phyloP scores from a whole-genome alignment of 2,888 invertebrate species.

The Thyatira batis region DNA sequence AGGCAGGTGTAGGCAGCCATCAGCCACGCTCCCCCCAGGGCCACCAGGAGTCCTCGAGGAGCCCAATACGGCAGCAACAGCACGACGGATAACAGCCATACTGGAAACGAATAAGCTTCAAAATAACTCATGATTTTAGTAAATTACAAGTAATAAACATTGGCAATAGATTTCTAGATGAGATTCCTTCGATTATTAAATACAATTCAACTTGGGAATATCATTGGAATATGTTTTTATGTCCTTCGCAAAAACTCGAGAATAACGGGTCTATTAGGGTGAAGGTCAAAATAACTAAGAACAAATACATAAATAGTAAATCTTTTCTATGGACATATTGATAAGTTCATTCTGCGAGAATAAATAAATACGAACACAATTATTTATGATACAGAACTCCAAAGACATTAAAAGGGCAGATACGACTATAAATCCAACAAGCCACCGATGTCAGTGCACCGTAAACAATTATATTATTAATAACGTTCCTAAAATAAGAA shows the following conservation, averaged over 20 bases:
- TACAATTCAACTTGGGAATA: too few relatives aligned
- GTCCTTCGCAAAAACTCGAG: too few relatives aligned
- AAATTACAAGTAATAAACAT: too few relatives aligned
- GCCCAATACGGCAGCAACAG: slow-evolving; percentile 85
- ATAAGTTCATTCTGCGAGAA: too few relatives aligned
- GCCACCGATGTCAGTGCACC: slow-evolving; percentile 22
- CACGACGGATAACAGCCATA: slow-evolving; percentile 86
- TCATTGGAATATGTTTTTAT: too few relatives aligned
- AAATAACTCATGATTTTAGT: too few relatives aligned
- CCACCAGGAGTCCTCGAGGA: slow-evolving; percentile 83
- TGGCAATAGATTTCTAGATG: too few relatives aligned
- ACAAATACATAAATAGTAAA: too few relatives aligned
- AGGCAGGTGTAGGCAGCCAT: slow-evolving; percentile 86
- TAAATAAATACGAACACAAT: background rate
- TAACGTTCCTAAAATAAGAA: slow-evolving; percentile 26
- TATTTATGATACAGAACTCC: background rate
- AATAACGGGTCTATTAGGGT: too few relatives aligned
- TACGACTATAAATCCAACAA: slow-evolving; percentile 9
- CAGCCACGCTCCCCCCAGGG: slow-evolving; percentile 82
- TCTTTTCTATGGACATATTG: too few relatives aligned
- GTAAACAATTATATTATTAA: slow-evolving; percentile 32
- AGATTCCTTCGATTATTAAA: too few relatives aligned
- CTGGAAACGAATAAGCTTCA: slow-evolving; percentile 65
- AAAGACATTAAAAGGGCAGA: slow-evolving; percentile 12
- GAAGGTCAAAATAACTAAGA: too few relatives aligned